Evolutionary conservation across 2,888 invertebrate genomes (phyloP), one percentile per base, ranked within the genome.

Genomic region (Actias luna): DNA sequence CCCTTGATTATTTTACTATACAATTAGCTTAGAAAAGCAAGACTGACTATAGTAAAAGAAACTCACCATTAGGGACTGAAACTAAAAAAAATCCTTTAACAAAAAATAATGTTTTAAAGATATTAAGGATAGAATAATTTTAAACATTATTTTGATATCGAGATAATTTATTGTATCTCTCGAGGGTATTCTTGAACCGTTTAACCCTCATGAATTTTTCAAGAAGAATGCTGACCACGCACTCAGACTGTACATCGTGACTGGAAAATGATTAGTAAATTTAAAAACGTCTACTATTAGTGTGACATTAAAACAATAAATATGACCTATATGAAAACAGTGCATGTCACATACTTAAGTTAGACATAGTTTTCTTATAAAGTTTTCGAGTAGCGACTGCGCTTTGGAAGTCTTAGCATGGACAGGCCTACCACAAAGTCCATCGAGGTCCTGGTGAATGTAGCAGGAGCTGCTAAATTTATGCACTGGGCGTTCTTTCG

Each of bases 181-280:
- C 71, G 64, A 61, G 74, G 70, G 73, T 68, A 76, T 74, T 78
- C 77, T 77, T 78, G 79, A n/a, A 78, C 78, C 83, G 77, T 81
- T 84, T 84, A 81, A 75, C 76, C 76, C 79, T 79, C 72, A 80
- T 85, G 83, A 82, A 84, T 84, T 67, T 84, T 85, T 83, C 80
- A 85, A 67, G 64, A 65, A 71, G 68, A 72, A 68, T 76, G 75
- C 77, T 77, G 75, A 78, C 71, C 75, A 73, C 75, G 73, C 78
- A 74, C 76, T 77, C 22, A 74, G 68, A 73, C 77, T 75, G 77
- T 71, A 81, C 82, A 82, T 76, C 75, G 69, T 75, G 65, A 64
- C 64, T 67, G 64, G 68, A 75, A 76, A 76, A 79, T 76, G 75
- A 77, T 74, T 72, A 67, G 68, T 76, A 67, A 75, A 69, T 74